Conservation (phyloP, 2,113 vertebrate species). For the Mus musculus region GRCm39 chr17:71958001-71958500, state of each 20-base stretch:
- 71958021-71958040: neutral
- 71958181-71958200: neutral
- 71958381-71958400: neutral
- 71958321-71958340: neutral
- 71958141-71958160: neutral
- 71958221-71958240: neutral
- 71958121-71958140: neutral
- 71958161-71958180: neutral
- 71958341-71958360: neutral
- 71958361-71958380: neutral
- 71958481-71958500: neutral
- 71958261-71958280: neutral
- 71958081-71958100: neutral
- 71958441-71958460: neutral
- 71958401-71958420: neutral
- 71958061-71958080: neutral
- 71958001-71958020: neutral
- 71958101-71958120: neutral
- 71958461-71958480: neutral
- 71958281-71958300: neutral
- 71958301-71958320: neutral
- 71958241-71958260: neutral
- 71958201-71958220: neutral
- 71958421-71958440: neutral
- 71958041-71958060: neutral